These are phyloP conservation scores for Burhinus bistriatus DNA, from an alignment of 2,113 vertebrate species.

Conservation along the genomic window DNA sequence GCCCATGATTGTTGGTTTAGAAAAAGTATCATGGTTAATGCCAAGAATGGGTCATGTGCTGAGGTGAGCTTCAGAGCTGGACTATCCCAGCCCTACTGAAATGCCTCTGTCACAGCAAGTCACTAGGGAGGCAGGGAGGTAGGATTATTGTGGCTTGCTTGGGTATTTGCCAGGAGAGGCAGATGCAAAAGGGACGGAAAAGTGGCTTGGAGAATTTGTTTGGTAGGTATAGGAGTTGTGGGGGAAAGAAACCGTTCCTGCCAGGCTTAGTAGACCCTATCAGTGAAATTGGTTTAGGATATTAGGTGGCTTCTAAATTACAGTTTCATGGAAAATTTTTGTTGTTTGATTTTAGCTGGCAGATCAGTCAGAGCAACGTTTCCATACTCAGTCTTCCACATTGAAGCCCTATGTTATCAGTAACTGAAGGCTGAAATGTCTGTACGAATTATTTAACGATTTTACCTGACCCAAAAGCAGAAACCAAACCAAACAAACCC, in stretches of 20 bases:
- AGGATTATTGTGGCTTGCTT: neutral
- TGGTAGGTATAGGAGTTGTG: neutral
- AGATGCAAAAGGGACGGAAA: neutral
- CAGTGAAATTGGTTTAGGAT: neutral
- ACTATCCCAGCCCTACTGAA: neutral
- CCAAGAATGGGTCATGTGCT: neutral
- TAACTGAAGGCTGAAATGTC: neutral
- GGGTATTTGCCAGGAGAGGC: neutral
- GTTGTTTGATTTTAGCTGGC: neutral
- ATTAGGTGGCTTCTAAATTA: neutral
- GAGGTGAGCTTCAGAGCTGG: neutral
- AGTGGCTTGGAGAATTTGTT: neutral
- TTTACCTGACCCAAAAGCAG: neutral
- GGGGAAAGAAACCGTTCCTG: neutral
- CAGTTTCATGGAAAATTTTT: neutral
- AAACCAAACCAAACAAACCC: neutral
- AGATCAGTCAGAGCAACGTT: neutral
- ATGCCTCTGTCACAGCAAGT: neutral
- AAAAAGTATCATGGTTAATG: neutral
- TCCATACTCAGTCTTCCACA: neutral
- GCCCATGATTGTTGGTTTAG: neutral
- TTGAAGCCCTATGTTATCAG: neutral
- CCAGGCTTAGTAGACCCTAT: neutral
- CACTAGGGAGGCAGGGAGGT: neutral
- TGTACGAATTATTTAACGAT: neutral